Conservation (phyloP, 2,113 vertebrate species). For the Cavia aperea region DNA sequence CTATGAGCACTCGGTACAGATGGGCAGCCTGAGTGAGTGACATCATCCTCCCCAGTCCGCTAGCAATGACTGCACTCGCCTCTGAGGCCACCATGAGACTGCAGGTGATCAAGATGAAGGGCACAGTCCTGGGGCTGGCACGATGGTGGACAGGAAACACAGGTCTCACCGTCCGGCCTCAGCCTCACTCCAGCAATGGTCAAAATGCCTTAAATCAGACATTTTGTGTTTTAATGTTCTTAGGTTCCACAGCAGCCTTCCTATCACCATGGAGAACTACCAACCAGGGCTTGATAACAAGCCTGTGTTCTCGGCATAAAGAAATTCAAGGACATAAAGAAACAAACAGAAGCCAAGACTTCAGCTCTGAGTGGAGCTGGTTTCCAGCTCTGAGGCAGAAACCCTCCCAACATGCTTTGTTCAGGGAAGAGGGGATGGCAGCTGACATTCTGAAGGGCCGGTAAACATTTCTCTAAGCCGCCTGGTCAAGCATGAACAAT, state of each 20-base stretch:
- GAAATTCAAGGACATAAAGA: not conserved
- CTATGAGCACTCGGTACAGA: not conserved
- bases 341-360: not conserved
- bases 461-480: constrained; percentile 41
- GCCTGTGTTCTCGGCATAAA: not conserved
- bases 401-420: not conserved
- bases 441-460: constrained; percentile 13
- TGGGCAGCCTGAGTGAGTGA: rapidly evolving
- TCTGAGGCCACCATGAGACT: not conserved
- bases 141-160: rapidly evolving
- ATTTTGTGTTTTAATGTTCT: not conserved
- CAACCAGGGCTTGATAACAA: not conserved
- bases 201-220: not conserved
- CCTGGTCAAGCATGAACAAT: constrained; percentile 8
- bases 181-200: not conserved
- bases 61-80: not conserved
- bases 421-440: not conserved
- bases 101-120: rapidly evolving
- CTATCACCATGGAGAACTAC: not conserved
- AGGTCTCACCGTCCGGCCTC: not conserved
- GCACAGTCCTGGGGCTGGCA: not conserved
- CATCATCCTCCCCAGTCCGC: not conserved
- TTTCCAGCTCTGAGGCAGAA: not conserved
- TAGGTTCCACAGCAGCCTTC: not conserved
- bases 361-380: not conserved